A percentile compares a stretch with the other conserved stretches of the same genome.
Evolutionary conservation across 2,888 invertebrate species (phyloP).

Genomic region (Cephus spinipes): DNA sequence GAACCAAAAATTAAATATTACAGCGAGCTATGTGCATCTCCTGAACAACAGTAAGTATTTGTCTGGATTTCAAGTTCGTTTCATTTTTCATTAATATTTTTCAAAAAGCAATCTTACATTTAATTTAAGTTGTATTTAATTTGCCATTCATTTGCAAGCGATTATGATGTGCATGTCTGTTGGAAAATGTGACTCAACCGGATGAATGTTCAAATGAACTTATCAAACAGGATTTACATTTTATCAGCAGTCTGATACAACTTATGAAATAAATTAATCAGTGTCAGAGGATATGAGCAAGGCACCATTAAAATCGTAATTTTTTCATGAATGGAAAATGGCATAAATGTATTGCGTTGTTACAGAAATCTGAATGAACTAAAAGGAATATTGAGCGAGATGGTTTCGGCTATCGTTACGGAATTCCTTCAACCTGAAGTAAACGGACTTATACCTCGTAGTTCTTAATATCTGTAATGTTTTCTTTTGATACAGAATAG

Average conservation of each 20-base stretch:
- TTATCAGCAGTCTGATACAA: too few relatives aligned
- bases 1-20: conserved; percentile 99
- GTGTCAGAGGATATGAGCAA: too few relatives aligned
- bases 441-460: conserved; percentile 72
- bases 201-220: background rate
- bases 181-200: too few relatives aligned
- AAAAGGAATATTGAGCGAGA: conserved; percentile 73
- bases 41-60: conserved; percentile 72
- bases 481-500: background rate
- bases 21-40: conserved; percentile 84
- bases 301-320: too few relatives aligned
- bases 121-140: background rate
- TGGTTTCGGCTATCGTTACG: conserved; percentile 82
- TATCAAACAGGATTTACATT: conserved; percentile 13
- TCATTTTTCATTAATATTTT: conserved; percentile 7
- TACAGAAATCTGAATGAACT: conserved; percentile 78
- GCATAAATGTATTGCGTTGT: background rate
- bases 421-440: conserved; percentile 85
- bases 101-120: background rate
- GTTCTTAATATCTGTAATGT: conserved; percentile 33
- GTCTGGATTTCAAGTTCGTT: background rate
- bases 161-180: too few relatives aligned
- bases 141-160: too few relatives aligned
- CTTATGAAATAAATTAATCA: too few relatives aligned
- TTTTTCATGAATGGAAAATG: too few relatives aligned